These are phyloP conservation scores for Bruchidius siliquastri DNA, from an alignment of 2,888 invertebrate species.

Conservation along the genomic window DNA sequence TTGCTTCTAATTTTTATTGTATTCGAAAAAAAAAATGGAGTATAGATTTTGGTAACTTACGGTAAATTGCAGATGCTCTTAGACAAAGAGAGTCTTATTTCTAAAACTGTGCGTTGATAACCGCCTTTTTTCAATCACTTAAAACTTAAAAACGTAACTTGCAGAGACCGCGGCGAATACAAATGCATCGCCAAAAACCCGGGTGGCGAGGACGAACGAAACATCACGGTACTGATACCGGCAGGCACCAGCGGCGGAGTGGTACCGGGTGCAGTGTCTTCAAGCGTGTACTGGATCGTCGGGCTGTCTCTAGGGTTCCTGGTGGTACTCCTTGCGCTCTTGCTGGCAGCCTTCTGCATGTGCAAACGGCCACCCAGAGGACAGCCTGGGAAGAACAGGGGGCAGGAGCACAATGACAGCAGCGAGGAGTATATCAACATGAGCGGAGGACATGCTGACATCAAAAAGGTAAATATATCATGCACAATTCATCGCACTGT, in stretches of 20 bases:
- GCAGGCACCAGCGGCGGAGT: slow-evolving; percentile 25
- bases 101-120: too few relatives aligned
- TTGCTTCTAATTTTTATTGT: too few relatives aligned
- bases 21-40: too few relatives aligned
- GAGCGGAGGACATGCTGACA: slow-evolving; percentile 74
- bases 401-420: slow-evolving; percentile 33
- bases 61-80: too few relatives aligned
- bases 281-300: slow-evolving; percentile 49
- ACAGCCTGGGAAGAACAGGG: slow-evolving; percentile 31
- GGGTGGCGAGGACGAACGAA: slow-evolving; percentile 74
- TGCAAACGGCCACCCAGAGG: slow-evolving; percentile 33
- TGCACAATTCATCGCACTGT: too few relatives aligned
- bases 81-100: too few relatives aligned
- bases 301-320: slow-evolving; percentile 49
- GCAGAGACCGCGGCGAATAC: slow-evolving; percentile 51
- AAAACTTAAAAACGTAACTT: too few relatives aligned
- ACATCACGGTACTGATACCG: slow-evolving; percentile 58
- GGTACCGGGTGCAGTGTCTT: slow-evolving; percentile 23
- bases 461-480: slow-evolving; percentile 72
- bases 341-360: slow-evolving; percentile 45
- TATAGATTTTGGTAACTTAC: too few relatives aligned
- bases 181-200: slow-evolving; percentile 76
- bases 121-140: too few relatives aligned
- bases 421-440: slow-evolving; percentile 57
- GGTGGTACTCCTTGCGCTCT: slow-evolving; percentile 49